Conservation (phyloP, 2,888 invertebrate genomes). For the Pteria penguin region DNA sequence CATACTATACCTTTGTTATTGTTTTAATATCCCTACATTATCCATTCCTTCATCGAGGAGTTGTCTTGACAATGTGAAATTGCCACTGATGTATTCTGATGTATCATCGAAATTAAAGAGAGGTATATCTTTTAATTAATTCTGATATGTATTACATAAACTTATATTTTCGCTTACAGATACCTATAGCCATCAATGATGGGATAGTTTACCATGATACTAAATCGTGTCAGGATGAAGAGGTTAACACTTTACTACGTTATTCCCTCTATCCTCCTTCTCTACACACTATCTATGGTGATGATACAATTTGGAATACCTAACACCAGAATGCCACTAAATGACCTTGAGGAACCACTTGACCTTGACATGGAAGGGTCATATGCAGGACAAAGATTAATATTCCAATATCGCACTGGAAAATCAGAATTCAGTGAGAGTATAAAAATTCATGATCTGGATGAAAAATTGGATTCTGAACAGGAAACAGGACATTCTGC, state of each 20-base stretch:
- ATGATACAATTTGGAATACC: conserved; percentile 24
- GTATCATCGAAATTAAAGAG: no score
- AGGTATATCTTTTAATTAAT: no score
- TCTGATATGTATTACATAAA: no score
- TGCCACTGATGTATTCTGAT: no score
- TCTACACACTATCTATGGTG: conserved; percentile 23
- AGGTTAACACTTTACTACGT: conserved; percentile 1
- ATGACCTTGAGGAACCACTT: background rate
- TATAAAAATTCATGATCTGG: background rate
- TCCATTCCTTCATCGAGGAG: no score
- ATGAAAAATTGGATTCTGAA: background rate
- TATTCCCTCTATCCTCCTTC: conserved; percentile 13
- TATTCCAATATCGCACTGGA: conserved; percentile 3
- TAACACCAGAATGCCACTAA: background rate
- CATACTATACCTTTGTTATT: no score
- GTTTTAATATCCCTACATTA: no score
- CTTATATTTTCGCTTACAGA: no score
- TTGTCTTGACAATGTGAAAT: no score
- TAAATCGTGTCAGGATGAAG: background rate
- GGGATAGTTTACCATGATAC: no score
- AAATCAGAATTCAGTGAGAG: background rate
- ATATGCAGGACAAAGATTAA: conserved; percentile 13
- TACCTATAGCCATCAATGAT: no score
- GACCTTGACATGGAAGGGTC: conserved; percentile 13
- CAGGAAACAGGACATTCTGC: background rate